A percentile compares a stretch with the other conserved stretches of the same genome.
Conservation (phyloP, 2,113 vertebrate genomes). For the Phalacrocorax aristotelis region DNA sequence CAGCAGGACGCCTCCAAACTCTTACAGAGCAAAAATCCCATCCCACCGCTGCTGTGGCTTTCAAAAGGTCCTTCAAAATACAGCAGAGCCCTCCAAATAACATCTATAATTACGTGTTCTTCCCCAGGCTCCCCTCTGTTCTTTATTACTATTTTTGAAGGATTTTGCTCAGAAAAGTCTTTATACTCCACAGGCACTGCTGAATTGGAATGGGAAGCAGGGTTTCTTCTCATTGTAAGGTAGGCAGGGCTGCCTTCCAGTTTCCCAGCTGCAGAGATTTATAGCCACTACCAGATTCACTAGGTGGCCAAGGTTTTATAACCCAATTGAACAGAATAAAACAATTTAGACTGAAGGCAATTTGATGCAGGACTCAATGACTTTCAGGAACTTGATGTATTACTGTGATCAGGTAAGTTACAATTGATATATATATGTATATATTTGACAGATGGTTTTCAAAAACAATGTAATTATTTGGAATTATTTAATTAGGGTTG, state of each 20-base stretch:
- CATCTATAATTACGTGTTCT: background rate
- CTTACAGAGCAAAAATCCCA: background rate
- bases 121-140: background rate
- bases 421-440: background rate
- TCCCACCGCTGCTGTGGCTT: background rate
- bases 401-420: background rate
- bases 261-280: constrained; percentile 68
- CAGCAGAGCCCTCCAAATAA: background rate
- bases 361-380: constrained; percentile 27
- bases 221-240: constrained; percentile 62
- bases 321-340: constrained; percentile 56
- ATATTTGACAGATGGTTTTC: constrained; percentile 9
- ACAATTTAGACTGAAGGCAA: constrained; percentile 42
- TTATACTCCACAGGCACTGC: constrained; percentile 33
- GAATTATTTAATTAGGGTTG: constrained; percentile 46
- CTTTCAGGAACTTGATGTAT: constrained; percentile 38
- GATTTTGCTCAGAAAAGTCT: constrained; percentile 53
- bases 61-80: background rate
- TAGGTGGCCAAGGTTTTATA: constrained; percentile 63
- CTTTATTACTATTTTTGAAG: constrained; percentile 54
- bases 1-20: background rate
- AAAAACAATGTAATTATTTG: constrained; percentile 27
- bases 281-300: constrained; percentile 56
- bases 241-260: constrained; percentile 62
- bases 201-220: constrained; percentile 56